Evolutionary conservation across 2,797 vertebrate species (phyloP), one percentile per base, ranked within the genome.

Genomic region (Macroramphosus scolopax): DNA sequence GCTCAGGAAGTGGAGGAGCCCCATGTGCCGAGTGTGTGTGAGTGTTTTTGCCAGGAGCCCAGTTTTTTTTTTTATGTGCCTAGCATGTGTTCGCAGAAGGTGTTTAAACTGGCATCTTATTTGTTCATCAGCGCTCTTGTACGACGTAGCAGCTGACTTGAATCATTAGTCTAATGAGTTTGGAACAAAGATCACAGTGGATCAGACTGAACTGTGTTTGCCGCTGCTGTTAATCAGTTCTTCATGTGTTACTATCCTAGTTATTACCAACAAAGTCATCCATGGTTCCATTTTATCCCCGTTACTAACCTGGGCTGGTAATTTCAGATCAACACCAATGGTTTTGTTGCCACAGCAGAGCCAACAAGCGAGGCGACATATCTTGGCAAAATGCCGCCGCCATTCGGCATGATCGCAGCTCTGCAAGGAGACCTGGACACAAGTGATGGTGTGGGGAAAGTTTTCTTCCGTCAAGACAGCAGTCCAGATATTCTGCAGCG

Each of bases 321-420:
- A 14, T 72, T 68, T 50, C 88, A 96, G 94, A 76, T 96, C 77
- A 83, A 89, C 72, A 95, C 93, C 63, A 96, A 96, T 51, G 94
- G 94, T 22, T 90, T 96, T 63, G 87, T 96, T 51, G 91, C 93
- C 56, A 85, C 86, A 47, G 82, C 72, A 42, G 58, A 92, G 42
- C 93, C 93, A 0, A 62, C 82, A 3, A 67, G 53, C 5, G 80
- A 92, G 80, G 84, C 88, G 22, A 74, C 86, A 3, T 92, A 93
- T 48, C 90, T 94, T 1, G 89, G 91, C 46, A 80, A 75, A 13
- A 92, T 93, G 70, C 93, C 93, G 2, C 68, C 92, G 4, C 78
- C 52, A 14, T 95, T 96, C 8, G 93, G 93, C 7, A 87, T 87
- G 50, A 83, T 94, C 1, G 92, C 92, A 3, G 80, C 65, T 38